Evolutionary conservation across 1,140 invertebrate species (phyloP), one percentile per base, ranked within the genome.

Genomic region (Brachionus koreanus): DNA sequence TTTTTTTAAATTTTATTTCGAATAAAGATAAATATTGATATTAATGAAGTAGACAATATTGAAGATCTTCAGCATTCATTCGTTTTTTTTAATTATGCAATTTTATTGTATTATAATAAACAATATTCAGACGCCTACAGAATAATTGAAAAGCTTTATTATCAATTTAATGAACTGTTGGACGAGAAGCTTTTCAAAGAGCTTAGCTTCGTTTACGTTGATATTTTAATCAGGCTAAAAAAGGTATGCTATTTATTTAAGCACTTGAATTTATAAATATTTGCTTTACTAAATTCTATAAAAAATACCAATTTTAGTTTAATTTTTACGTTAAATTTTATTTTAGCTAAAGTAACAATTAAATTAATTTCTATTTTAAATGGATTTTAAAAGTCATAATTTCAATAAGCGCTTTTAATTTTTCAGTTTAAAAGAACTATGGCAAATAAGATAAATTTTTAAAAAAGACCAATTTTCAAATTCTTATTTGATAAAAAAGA

Each of bases 11-110:
- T 13, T 35, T 33, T 84, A 63, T 85, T 86, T 57, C 82, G 90
- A 87, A 88, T 88, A 79, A 85, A 88, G 69, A 85, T 57, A 19
- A 84, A 84, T 57, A 67, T 84, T 67, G 42, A 82, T 63, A 65
- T 75, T 29, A 35, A 90, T 12, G 88, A 91, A 76, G 87, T 89
- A 10, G 90, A 92, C 25, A 89, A 86, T 39, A 77, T 91, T 4
- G 90, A 91, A 82, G 92, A 93, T 87, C 90, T 92, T 10, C 92
- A 93, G 82, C 91, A 92, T 84, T 92, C 92, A 85, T 90, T 92
- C 63, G 86, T 90, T 5, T 92, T 85, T 90, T 96, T 93, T 86
- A 95, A 95, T 87, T 93, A 94, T 85, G 93, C 94, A 1, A 91
- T 96, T 1, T 85, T 95, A 9, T 89, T 94, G 3, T 95, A 93